phyloP scores from a whole-genome alignment of 1,140 invertebrate genomes.

The Elymnias hypermnestra region DNA sequence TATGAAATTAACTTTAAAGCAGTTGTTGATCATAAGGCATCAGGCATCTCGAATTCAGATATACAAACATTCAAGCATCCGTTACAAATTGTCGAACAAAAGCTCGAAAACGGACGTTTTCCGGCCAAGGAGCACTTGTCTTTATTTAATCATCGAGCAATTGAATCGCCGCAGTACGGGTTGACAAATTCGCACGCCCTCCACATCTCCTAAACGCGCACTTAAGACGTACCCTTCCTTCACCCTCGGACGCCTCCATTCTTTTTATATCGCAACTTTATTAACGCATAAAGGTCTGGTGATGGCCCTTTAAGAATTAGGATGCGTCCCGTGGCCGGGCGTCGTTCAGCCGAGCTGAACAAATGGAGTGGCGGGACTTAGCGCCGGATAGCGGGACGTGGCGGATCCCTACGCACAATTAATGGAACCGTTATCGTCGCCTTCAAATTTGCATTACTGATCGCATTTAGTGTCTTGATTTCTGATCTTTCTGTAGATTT shows the following conservation, averaged over 20 bases:
- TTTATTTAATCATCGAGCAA: conserved; percentile 67
- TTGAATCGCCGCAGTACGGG: conserved; percentile 50
- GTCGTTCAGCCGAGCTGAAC: conserved; percentile 54
- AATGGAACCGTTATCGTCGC: conserved; percentile 46
- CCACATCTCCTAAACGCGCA: conserved; percentile 68
- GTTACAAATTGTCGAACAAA: conserved; percentile 26
- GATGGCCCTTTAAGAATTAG: conserved; percentile 74
- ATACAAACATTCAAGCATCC: conserved; percentile 4
- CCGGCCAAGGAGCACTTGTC: conserved; percentile 37
- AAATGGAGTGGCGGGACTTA: conserved; percentile 62
- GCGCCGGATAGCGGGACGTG: conserved; percentile 22
- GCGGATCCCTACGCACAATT: conserved; percentile 50
- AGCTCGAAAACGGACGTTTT: conserved; percentile 22
- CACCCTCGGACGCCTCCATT: conserved; percentile 68
- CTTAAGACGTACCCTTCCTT: conserved; percentile 70
- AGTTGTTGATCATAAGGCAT: no score
- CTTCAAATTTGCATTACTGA: conserved; percentile 52
- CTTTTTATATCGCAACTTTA: conserved; percentile 76
- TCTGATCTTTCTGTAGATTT: conserved; percentile 1
- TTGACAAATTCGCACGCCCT: conserved; percentile 73
- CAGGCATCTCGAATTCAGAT: no score
- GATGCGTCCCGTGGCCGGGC: conserved; percentile 58
- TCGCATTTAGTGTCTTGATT: conserved; percentile 1
- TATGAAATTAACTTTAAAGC: no score
- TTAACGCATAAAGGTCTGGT: conserved; percentile 74